Conservation (phyloP, 2,797 vertebrate genomes). For the Gephyroberyx darwinii region DNA sequence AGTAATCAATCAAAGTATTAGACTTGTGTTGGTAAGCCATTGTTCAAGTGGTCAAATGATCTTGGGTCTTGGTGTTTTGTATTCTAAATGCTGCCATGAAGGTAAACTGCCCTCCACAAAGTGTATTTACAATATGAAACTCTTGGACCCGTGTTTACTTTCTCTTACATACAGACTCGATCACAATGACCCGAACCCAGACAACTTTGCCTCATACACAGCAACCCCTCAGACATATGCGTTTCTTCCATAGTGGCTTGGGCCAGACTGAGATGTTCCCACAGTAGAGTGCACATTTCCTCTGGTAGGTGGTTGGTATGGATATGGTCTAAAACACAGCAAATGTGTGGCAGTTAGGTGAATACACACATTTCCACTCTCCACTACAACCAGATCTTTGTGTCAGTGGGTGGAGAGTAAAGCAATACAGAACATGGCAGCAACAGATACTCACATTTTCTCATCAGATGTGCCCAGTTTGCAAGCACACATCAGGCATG, state of each 20-base stretch:
- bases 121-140: neutral
- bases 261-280: conserved; percentile 46
- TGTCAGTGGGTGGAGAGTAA: no score
- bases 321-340: conserved; percentile 60
- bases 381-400: neutral
- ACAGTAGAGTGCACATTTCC: conserved; percentile 44
- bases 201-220: neutral
- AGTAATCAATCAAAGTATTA: conserved; percentile 2
- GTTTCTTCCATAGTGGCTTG: conserved; percentile 74
- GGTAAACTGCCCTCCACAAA: neutral
- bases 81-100: conserved; percentile 1
- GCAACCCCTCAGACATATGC: conserved; percentile 72
- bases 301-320: conserved; percentile 66
- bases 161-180: neutral
- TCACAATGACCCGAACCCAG: neutral
- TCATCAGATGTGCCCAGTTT: conserved; percentile 41
- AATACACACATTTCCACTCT: fast-evolving
- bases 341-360: neutral
- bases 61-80: neutral
- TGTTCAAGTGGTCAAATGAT: conserved; percentile 11
- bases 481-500: conserved; percentile 75
- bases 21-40: neutral
- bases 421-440: neutral
- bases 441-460: conserved; percentile 68
- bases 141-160: neutral